Conservation (phyloP, 2,797 vertebrate genomes). For the Amniataba percoides region DNA sequence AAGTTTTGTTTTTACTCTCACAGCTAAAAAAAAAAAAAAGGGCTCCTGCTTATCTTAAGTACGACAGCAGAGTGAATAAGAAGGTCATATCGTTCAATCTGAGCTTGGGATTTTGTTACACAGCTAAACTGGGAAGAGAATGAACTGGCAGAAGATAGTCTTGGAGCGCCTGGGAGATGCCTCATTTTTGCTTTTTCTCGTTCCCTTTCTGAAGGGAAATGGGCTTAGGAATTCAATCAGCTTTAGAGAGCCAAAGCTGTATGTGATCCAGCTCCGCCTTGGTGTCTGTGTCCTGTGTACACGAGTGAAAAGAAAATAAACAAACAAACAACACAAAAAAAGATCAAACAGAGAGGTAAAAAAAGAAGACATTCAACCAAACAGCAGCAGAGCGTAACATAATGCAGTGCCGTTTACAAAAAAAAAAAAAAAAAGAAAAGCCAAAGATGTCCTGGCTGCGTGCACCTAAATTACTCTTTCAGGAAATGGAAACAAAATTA, state of each 20-base stretch:
- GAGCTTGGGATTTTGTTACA: slow-evolving; percentile 65
- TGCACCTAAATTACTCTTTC: slow-evolving; percentile 56
- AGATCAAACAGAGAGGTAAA: slow-evolving; percentile 34
- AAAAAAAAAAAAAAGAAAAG: slow-evolving; percentile 9
- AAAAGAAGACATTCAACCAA: slow-evolving; percentile 47
- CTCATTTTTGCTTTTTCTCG: slow-evolving; percentile 60
- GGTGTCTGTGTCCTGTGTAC: slow-evolving; percentile 65
- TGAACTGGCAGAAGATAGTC: slow-evolving; percentile 58
- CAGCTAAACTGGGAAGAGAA: slow-evolving; percentile 62
- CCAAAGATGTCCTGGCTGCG: slow-evolving; percentile 41
- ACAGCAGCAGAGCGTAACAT: slow-evolving; percentile 65
- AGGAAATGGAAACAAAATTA: slow-evolving; percentile 70
- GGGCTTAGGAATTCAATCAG: slow-evolving; percentile 80
- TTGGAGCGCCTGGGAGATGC: slow-evolving; percentile 52
- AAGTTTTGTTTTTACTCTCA: slow-evolving; percentile 66
- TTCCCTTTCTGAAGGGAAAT: slow-evolving; percentile 68
- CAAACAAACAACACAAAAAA: slow-evolving; percentile 48
- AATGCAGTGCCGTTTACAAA: slow-evolving; percentile 35
- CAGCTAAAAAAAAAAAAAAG: slow-evolving; percentile 19
- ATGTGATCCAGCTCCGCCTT: slow-evolving; percentile 67
- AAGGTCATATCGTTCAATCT: slow-evolving; percentile 64
- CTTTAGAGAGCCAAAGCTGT: slow-evolving; percentile 67
- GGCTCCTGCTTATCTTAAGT: slow-evolving; percentile 49
- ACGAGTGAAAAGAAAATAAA: slow-evolving; percentile 62
- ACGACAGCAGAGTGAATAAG: slow-evolving; percentile 53